Percentiles rank a stretch among this genome's conserved stretches.
Conservation (phyloP, 2,888 invertebrate genomes). For the Phaonia tiefii region DNA sequence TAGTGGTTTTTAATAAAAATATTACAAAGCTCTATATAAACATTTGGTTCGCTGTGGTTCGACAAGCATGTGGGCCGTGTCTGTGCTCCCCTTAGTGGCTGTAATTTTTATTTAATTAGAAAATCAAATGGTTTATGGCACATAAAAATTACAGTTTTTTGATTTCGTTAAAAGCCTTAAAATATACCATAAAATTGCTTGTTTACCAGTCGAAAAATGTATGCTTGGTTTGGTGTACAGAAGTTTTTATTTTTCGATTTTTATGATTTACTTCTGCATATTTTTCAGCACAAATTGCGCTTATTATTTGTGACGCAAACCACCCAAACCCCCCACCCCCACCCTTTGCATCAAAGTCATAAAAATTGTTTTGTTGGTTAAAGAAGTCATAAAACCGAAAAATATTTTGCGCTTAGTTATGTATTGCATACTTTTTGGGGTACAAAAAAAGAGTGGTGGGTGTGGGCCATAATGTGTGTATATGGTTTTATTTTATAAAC, state of each 20-base stretch:
- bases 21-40: slow-evolving; percentile 20
- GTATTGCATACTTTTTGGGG: slow-evolving; percentile 15
- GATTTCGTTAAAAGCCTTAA: slow-evolving; percentile 16
- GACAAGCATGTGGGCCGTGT: background rate
- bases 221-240: background rate
- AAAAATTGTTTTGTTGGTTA: slow-evolving; percentile 56
- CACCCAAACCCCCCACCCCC: slow-evolving; percentile 51
- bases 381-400: slow-evolving; percentile 41
- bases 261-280: slow-evolving; percentile 10
- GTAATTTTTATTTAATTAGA: slow-evolving; percentile 54
- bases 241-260: slow-evolving; percentile 25
- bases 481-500: slow-evolving; percentile 51
- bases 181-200: slow-evolving; percentile 19
- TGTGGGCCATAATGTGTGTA: slow-evolving; percentile 22
- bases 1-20: slow-evolving; percentile 52
- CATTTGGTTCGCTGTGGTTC: slow-evolving; percentile 16
- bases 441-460: background rate
- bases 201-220: background rate
- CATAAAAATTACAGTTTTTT: slow-evolving; percentile 24
- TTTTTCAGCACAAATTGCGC: slow-evolving; percentile 25
- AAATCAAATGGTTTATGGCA: slow-evolving; percentile 32
- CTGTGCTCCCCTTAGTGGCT: background rate
- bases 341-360: no score
- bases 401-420: slow-evolving; percentile 8
- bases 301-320: slow-evolving; percentile 11